phyloP scores from a whole-genome alignment of 1,140 invertebrate species.

The Helicoverpa zea region DNA sequence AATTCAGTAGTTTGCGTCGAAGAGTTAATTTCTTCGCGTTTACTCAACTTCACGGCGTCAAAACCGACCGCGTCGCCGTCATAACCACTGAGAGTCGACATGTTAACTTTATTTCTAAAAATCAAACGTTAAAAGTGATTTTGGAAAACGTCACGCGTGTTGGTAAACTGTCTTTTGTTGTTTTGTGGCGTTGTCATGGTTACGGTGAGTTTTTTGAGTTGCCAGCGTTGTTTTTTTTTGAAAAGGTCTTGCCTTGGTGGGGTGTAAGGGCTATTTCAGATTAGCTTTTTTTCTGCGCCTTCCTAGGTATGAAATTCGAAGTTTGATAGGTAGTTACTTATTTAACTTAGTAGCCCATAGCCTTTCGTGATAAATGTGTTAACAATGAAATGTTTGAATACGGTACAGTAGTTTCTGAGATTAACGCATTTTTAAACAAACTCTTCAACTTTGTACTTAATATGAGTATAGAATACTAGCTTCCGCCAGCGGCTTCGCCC shows the following conservation, averaged over 20 bases:
- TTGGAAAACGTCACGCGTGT: neutral
- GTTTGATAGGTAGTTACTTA: no score
- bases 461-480: no score
- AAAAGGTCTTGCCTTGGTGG: neutral
- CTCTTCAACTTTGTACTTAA: no score
- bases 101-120: conserved; percentile 43
- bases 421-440: no score
- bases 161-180: conserved; percentile 34
- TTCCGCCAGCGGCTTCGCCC: no score
- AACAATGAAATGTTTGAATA: no score
- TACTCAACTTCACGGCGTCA: conserved; percentile 62
- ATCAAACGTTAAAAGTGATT: neutral
- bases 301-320: no score
- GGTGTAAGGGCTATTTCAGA: neutral
- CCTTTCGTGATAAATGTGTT: no score
- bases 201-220: neutral
- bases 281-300: no score
- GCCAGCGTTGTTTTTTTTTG: neutral
- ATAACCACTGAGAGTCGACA: conserved; percentile 76
- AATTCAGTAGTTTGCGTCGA: conserved; percentile 76
- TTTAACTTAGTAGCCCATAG: no score
- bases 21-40: conserved; percentile 51
- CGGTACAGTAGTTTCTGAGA: no score
- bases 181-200: neutral
- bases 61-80: conserved; percentile 78